Evolutionary conservation across 2,888 invertebrate genomes (phyloP), one percentile per base, ranked within the genome.

Genomic region (Eristalis arbustorum): DNA sequence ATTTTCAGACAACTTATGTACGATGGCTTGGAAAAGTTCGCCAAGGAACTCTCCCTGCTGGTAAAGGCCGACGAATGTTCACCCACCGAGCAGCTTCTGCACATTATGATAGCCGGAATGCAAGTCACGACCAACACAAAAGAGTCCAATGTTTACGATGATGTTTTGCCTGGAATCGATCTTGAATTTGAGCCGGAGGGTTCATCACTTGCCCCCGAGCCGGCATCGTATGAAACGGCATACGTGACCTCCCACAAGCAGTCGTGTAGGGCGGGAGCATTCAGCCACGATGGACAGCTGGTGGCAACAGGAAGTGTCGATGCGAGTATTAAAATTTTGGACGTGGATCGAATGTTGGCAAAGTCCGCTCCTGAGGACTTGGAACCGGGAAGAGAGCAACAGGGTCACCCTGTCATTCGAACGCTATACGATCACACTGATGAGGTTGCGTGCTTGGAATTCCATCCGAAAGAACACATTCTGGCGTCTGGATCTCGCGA

Each of bases 171-270:
- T 0, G 93, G 93, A 18, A 92, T 93, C 67, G 99, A 99, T 93
- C 93, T 99, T 88, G 99, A 99, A 92, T 99, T 96, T 93, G 99
- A 99, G 92, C 98, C 98, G 71, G 99, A 99, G 92, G 97, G 98
- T 0, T 96, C 96, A 6, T 96, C 97, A 0, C 95, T 98, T 18
- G 98, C 99, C 0, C 98, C 99, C 0, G 99, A 99, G 92, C 99
- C 99, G 0, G 98, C 98, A 0, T 95, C 98, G 11, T 99, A 99
- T 91, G 99, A 99, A 93, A 99, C 99, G 0, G 99, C 99, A 0
- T 99, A 99, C 91, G 98, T 99, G 42, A 99, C 99, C 2, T 98
- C 98, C 3, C 99, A 99, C 93, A 99, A 99, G 93, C 98, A 97
- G 90, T 96, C 97, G 76, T 99, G 99, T 89, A 94, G 99, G 73